Conservation (phyloP, 2,797 vertebrate genomes). For the Hypotaenidia philippensis region DNA sequence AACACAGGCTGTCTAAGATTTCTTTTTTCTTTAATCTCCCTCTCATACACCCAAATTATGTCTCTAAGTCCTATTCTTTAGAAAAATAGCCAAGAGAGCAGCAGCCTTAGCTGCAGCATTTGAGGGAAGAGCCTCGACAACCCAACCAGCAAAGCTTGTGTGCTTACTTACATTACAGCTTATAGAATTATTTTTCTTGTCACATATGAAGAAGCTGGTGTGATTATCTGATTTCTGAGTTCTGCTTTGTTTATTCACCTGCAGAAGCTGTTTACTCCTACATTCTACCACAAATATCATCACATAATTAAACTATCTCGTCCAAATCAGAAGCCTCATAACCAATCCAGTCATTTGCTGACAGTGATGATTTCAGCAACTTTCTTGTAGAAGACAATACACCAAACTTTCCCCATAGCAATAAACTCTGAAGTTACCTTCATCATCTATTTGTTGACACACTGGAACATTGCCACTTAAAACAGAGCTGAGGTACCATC, state of each 20-base stretch:
- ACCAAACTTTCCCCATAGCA: slow-evolving; percentile 34
- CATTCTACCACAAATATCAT: slow-evolving; percentile 62
- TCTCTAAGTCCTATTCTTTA: not conserved
- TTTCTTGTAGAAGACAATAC: slow-evolving; percentile 43
- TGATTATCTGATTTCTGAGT: slow-evolving; percentile 37
- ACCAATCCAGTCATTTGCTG: slow-evolving; percentile 32
- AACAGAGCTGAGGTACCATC: slow-evolving; percentile 50
- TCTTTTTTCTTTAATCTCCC: not conserved
- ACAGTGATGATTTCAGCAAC: slow-evolving; percentile 50
- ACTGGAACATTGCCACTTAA: slow-evolving; percentile 62
- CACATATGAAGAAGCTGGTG: not conserved
- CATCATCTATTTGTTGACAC: slow-evolving; percentile 57
- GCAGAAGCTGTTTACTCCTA: slow-evolving; percentile 71
- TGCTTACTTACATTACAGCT: not conserved
- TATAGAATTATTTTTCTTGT: not conserved
- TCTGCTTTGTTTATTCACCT: slow-evolving; percentile 72
- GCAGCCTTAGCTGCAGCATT: not conserved
- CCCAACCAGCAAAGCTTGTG: not conserved
- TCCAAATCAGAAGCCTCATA: slow-evolving; percentile 38
- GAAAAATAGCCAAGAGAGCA: not conserved
- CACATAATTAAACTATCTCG: slow-evolving; percentile 46
- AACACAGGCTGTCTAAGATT: not conserved
- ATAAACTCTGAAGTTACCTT: slow-evolving; percentile 47
- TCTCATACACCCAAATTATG: not conserved
- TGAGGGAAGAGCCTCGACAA: not conserved